Evolutionary conservation across 2,113 vertebrate species (phyloP).

Genomic region (Cyphomyrus discorhynchus): DNA sequence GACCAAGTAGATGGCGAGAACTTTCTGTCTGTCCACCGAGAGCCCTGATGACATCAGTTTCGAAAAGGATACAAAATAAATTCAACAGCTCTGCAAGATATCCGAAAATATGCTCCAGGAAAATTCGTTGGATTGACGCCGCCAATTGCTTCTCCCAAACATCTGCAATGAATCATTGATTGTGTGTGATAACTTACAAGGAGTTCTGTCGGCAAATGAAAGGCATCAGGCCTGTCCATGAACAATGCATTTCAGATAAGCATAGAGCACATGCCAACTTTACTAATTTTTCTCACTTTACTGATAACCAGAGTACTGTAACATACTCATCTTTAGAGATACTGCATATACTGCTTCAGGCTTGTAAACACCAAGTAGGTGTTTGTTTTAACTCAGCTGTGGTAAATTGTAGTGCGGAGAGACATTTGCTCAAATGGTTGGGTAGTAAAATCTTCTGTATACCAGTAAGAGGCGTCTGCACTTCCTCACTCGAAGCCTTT

Average conservation of each 20-base stretch:
- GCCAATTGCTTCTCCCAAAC: not conserved
- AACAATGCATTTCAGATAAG: not conserved
- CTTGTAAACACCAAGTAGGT: slow-evolving; percentile 55
- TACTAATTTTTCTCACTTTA: no score
- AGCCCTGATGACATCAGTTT: slow-evolving; percentile 31
- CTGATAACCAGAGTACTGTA: not conserved
- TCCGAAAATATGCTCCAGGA: not conserved
- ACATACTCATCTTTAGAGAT: not conserved
- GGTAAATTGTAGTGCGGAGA: slow-evolving; percentile 44
- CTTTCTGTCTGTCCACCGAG: slow-evolving; percentile 38
- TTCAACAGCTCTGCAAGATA: not conserved
- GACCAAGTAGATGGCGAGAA: slow-evolving; percentile 42
- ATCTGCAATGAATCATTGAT: slow-evolving; percentile 9
- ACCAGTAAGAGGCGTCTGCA: slow-evolving; percentile 47
- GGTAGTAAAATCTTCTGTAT: slow-evolving; percentile 58
- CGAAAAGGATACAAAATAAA: slow-evolving; percentile 22
- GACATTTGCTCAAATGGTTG: slow-evolving; percentile 42
- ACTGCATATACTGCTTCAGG: slow-evolving; percentile 38
- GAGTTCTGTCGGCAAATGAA: not conserved
- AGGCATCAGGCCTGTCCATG: not conserved
- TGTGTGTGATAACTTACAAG: not conserved
- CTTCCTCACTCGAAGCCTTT: slow-evolving; percentile 55
- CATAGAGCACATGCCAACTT: not conserved
- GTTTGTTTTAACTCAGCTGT: slow-evolving; percentile 57
- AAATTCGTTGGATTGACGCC: not conserved